phyloP scores from a whole-genome alignment of 2,113 vertebrate species.

The Cebus imitator region DNA sequence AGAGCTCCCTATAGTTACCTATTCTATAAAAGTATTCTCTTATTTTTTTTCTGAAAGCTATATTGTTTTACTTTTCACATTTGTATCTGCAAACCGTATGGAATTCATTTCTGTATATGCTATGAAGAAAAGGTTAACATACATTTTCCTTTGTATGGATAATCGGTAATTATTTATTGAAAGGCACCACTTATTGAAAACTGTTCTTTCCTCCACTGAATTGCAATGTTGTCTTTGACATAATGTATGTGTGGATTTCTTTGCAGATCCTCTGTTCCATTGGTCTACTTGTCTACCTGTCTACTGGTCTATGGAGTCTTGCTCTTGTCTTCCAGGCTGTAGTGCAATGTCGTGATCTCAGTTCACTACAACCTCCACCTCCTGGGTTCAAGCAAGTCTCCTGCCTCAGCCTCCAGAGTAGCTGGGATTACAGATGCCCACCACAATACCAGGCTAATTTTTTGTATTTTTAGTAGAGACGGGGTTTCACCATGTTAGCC shows the following conservation, averaged over 20 bases:
- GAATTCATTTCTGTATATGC: background rate
- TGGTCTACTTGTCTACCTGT: background rate
- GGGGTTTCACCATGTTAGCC: no score
- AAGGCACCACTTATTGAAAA: background rate
- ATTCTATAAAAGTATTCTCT: background rate
- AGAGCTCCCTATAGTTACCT: background rate
- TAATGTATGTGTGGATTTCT: background rate
- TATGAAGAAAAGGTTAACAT: background rate
- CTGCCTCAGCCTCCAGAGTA: no score
- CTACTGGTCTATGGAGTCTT: background rate
- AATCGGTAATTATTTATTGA: background rate
- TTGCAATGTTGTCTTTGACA: slow-evolving; percentile 22
- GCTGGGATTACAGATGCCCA: no score
- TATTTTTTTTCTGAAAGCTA: slow-evolving; percentile 37
- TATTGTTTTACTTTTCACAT: slow-evolving; percentile 31
- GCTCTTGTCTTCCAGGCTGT: no score
- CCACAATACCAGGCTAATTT: no score
- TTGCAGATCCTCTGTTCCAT: background rate
- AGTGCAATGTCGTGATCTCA: no score
- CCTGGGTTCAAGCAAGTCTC: no score
- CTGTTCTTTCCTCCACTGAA: background rate
- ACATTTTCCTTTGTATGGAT: background rate
- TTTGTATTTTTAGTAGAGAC: no score
- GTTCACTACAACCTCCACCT: no score
- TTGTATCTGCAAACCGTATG: background rate